Percentiles rank a stretch among this genome's conserved stretches.
Evolutionary conservation across 37 sponge, comb jelly and placozoan species (phyloP).

Genomic region (Tethya wilhelma): DNA sequence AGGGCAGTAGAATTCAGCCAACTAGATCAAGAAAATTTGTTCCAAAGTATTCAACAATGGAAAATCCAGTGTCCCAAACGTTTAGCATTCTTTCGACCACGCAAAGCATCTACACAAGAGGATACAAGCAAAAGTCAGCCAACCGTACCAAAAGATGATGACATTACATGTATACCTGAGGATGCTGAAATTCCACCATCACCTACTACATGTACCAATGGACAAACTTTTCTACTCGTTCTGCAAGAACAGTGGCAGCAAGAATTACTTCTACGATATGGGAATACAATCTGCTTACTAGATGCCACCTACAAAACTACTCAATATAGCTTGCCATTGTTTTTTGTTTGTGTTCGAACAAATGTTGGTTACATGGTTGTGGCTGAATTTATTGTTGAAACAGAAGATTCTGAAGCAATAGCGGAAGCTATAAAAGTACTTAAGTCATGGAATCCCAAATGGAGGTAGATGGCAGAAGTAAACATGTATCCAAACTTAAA

Average conservation of each 20-base stretch:
- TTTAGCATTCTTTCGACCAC: constrained; percentile 23
- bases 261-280: constrained; percentile 26
- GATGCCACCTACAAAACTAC: constrained; percentile 60
- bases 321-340: constrained; percentile 37
- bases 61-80: neutral
- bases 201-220: neutral
- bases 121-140: neutral
- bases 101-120: neutral
- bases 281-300: constrained; percentile 22
- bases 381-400: constrained; percentile 43
- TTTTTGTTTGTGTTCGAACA: constrained; percentile 48
- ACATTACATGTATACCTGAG: neutral
- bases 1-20: constrained; percentile 11
- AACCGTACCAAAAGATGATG: neutral
- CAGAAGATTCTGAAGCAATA: constrained; percentile 21
- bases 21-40: constrained; percentile 35
- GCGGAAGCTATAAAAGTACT: constrained; percentile 36
- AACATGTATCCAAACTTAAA: too few species aligned
- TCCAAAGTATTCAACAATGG: constrained; percentile 28
- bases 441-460: constrained; percentile 40
- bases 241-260: constrained; percentile 53
- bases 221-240: constrained; percentile 18
- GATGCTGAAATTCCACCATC: too few species aligned
- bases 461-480: too few species aligned
- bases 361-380: constrained; percentile 48